Evolutionary conservation across 2,888 invertebrate species (phyloP), one percentile per base, ranked within the genome.

Genomic region (Troides oblongomaculatus): DNA sequence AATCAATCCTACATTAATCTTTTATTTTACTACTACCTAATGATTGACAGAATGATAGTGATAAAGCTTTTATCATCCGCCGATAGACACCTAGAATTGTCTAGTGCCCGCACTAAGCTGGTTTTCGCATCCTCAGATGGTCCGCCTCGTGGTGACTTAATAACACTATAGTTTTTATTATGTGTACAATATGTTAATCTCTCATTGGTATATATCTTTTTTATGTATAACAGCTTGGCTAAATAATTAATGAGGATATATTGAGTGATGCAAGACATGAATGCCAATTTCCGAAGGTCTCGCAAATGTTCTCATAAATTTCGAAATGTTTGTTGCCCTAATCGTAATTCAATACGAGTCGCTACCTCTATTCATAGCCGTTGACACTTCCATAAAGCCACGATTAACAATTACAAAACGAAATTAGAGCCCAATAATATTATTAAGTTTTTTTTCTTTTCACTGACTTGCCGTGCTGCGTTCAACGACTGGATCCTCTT

Each of bases 371-470:
- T 93, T 90, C 82, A 86, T 64, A 68, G 69, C 72, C 66, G 80
- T 80, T 92, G 93, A 93, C 93, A 93, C 85, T 89, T 93, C 92
- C 90, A 93, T 89, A 87, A 81, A 81, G 82, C 80, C 80, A 81
- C 92, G 90, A 90, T 93, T 92, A 91, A 91, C 84, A 88, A 79
- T 85, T 80, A 85, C 83, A 92, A 63, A 90, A 87, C 87, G 93
- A 92, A 93, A 93, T 93, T 92, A 93, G 93, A 93, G 76, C 88
- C 93, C 91, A 93, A 93, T 93, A 90, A 92, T 90, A 90, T 90
- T 91, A 91, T 92, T 84, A 87, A 79, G 80, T 75, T 78, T 81
- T 84, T 86, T 86, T 83, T 58, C 57, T 7, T 56, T 46, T 78
- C 66, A 68, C 72, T 74, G 72, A 73, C 72, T 73, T 71, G 74